A percentile compares a stretch with the other conserved stretches of the same genome.
phyloP scores from a whole-genome alignment of 1,140 invertebrate species.

The Drosophila athabasca region DNA sequence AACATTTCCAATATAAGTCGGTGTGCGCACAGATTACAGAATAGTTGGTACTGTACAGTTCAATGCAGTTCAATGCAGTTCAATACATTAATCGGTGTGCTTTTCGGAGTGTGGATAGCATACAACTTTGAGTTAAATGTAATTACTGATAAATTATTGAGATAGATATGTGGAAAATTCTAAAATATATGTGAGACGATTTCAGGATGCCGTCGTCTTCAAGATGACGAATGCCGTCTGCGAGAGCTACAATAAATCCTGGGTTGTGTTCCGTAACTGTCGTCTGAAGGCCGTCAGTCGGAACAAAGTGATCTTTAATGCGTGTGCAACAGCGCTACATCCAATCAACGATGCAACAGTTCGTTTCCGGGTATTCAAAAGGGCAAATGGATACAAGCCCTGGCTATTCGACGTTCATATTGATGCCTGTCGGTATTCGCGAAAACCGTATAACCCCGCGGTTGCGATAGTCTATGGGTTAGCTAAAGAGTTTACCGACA shows the following conservation, averaged over 20 bases:
- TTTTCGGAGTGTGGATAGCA: too few relatives aligned
- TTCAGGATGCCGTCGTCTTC: constrained; percentile 20
- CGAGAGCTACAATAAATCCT: constrained; percentile 25
- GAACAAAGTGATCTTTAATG: not conserved
- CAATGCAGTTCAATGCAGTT: too few relatives aligned
- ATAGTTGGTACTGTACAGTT: too few relatives aligned
- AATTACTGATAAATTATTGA: too few relatives aligned
- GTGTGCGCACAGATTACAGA: too few relatives aligned
- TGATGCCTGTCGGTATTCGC: constrained; percentile 26
- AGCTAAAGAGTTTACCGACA: constrained; percentile 33
- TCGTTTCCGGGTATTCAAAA: not conserved
- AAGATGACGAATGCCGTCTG: constrained; percentile 34
- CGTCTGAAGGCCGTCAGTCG: constrained; percentile 27
- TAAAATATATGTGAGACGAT: not conserved
- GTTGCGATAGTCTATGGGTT: constrained; percentile 10
- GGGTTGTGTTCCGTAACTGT: constrained; percentile 20
- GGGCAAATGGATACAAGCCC: constrained; percentile 40
- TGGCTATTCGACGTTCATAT: not conserved
- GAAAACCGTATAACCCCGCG: not conserved
- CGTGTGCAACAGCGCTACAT: constrained; percentile 19
- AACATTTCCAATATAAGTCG: too few relatives aligned
- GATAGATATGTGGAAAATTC: too few relatives aligned
- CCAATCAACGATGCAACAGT: not conserved
- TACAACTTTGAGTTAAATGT: too few relatives aligned
- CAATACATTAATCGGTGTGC: too few relatives aligned